Evolutionary conservation across 2,888 invertebrate species (phyloP).

Genomic region (Aspidiotus destructor): DNA sequence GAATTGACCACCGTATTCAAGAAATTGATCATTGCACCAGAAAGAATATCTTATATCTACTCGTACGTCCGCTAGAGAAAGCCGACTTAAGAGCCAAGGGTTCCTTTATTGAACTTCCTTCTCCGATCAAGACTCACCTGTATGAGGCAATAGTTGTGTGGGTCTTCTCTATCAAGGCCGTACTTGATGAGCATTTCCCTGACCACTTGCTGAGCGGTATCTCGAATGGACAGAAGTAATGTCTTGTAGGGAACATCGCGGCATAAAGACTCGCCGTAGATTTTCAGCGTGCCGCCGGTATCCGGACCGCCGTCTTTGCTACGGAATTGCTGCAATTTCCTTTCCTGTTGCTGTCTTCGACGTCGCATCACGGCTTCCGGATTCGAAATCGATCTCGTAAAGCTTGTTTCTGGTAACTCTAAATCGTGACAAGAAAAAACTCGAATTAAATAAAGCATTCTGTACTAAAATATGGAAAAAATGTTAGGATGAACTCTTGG

Average conservation of each 20-base stretch:
- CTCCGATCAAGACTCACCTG: slow-evolving; percentile 65
- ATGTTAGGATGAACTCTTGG: too few species aligned
- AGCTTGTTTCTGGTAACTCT: slow-evolving; percentile 96
- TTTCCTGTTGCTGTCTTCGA: slow-evolving; percentile 91
- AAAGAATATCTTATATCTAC: too few species aligned
- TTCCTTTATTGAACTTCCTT: too few species aligned
- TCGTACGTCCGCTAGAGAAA: too few species aligned
- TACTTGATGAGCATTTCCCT: slow-evolving; percentile 96
- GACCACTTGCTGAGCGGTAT: slow-evolving; percentile 85
- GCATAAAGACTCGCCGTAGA: slow-evolving; percentile 92
- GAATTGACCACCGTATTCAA: too few species aligned
- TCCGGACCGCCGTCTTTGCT: slow-evolving; percentile 92
- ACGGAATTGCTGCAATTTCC: slow-evolving; percentile 89
- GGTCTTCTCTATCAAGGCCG: slow-evolving; percentile 81
- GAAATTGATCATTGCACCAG: too few species aligned
- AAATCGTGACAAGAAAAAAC: too few species aligned
- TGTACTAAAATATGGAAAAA: too few species aligned
- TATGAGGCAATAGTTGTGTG: slow-evolving; percentile 84
- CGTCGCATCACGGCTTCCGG: slow-evolving; percentile 99
- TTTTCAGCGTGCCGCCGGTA: slow-evolving; percentile 81
- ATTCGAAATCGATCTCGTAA: slow-evolving; percentile 97
- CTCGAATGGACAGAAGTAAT: slow-evolving; percentile 80
- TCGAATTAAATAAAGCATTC: not conserved
- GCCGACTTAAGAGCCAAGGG: too few species aligned
- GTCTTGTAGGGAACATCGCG: slow-evolving; percentile 98